Base-by-base conservation (phyloP, 2,113 vertebrate genomes). In the Todiramphus saurophagus region DNA sequence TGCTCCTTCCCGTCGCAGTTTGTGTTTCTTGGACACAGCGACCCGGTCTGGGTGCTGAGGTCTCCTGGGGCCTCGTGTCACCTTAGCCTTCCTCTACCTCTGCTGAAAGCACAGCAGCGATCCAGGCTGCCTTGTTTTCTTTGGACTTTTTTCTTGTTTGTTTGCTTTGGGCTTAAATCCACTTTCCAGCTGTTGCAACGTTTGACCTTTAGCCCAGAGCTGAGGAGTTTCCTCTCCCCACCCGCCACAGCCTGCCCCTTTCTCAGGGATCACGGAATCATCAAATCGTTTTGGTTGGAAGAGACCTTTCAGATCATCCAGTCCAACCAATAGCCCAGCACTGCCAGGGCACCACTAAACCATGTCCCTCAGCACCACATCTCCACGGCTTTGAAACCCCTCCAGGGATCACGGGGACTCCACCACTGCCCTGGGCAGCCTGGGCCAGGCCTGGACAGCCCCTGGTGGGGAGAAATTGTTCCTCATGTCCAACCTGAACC, bases 81-180 rank as follows among this genome's bases (percentile, higher is more conserved):
- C 11, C 82, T 59, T 74, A 79, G 83, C 51, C 58, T 83, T 70
- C 60, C 43, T 35, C 51, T 17, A 1, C 51, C 35, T 64, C 85
- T 37, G 16, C 58, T n/a, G 4, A 53, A 56, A 24, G 9, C 80
- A 6, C 43, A 1, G 23, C 51, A 2, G 10, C 0, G 0, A 25
- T 7, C 33, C 51, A 33, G 48, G 20, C 82, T 19, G 78, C 11
- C 35, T 50, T 33, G 20, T 48, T 89, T 80, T 27, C 69, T 39
- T 89, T 13, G 66, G 35, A 30, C 3, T 72, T 88, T 88, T 56
- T 24, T 43, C 27, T 31, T 48, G 43, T 67, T 81, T 79, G 53
- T 60, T 92, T 92, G 64, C 56, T 39, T 72, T 94, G 89, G 93
- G 93, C 94, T 83, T 14, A 21, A 70, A 78, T 33, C 46, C 56